Evolutionary conservation across 2,113 vertebrate genomes (phyloP), one percentile per base, ranked within the genome.

Genomic region (Thunnus maccoyii): DNA sequence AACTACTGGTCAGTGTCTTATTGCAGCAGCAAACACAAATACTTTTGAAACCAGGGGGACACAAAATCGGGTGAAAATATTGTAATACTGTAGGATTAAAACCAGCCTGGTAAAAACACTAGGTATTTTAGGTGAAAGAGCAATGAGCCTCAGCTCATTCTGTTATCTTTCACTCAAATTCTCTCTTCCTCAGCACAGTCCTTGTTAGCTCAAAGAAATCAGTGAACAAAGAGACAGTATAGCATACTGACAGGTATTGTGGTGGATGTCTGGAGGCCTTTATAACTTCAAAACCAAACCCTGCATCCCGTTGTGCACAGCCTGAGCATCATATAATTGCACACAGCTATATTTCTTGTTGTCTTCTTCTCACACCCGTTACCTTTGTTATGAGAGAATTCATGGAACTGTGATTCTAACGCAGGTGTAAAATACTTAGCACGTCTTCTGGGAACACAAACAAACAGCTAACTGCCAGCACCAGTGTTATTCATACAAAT

Each of bases 401-500:
- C 63, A 70, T 3, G 25, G 60, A 47, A 74, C 60, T 18, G 58
- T 17, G 60, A 54, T 56, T 75, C 61, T 51, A 25, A 36, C 0
- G 74, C 88, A 89, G 89, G 88, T 92, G 89, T 80, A 75, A 87
- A 91, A 93, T 87, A 60, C 86, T 91, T 85, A 72, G 77, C 80
- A 30, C 3, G 79, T 86, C 93, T 91, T 88, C 80, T 61, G 89
- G 89, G 85, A 93, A 57, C 85, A 63, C 83, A 86, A 83, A 82
- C 83, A 85, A 85, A 85, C 86, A 76, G 84, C 86, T 85, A 90
- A 88, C 85, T 76, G 82, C 20, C 15, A 91, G 82, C 86, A 41
- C 78, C 82, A 17, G 76, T 44, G 89, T 91, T 91, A 90, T 86
- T 88, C 81, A 80, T 90, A 82, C 83, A 93, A 90, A 94, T 86